Evolutionary conservation across 2,888 invertebrate genomes (phyloP).

Genomic region (Xestobium rufovillosum): DNA sequence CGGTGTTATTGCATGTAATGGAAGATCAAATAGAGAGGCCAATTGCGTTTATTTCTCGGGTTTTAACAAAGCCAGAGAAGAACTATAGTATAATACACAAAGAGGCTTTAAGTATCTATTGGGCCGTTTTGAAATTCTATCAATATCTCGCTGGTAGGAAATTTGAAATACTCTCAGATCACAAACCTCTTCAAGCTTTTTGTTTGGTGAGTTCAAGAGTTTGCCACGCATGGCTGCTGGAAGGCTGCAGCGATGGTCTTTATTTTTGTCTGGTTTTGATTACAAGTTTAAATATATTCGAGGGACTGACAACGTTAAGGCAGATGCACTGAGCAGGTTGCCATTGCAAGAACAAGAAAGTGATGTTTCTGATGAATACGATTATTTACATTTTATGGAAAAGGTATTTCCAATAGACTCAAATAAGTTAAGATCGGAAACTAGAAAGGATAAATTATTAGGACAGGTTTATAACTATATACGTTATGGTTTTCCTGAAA

Average conservation of each 20-base stretch:
- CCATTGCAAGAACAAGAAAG: conserved; percentile 3
- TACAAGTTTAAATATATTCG: conserved; percentile 7
- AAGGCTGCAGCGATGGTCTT: conserved; percentile 5
- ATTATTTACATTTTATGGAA: conserved; percentile 9
- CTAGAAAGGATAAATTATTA: conserved; percentile 7
- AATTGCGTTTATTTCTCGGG: conserved; percentile 19
- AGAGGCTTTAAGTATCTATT: conserved; percentile 20
- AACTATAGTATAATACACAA: conserved; percentile 19
- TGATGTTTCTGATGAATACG: background rate
- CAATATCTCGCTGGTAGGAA: conserved; percentile 31
- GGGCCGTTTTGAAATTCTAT: conserved; percentile 26
- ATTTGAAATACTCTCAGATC: conserved; percentile 31
- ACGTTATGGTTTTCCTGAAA: conserved; percentile 1
- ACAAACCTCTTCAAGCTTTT: conserved; percentile 31
- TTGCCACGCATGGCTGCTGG: conserved; percentile 32
- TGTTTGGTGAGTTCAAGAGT: conserved; percentile 29
- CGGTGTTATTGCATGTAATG: too few relatives aligned
- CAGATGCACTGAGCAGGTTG: conserved; percentile 7
- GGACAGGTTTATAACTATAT: conserved; percentile 6
- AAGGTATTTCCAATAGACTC: conserved; percentile 6
- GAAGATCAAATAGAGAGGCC: conserved; percentile 17
- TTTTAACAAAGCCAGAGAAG: conserved; percentile 15
- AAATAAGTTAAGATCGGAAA: background rate
- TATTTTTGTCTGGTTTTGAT: conserved; percentile 5
- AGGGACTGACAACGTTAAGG: conserved; percentile 7